These are phyloP conservation scores for Ectropis crepuscularia DNA, from an alignment of 2,888 invertebrate genomes.

Conservation along the genomic window DNA sequence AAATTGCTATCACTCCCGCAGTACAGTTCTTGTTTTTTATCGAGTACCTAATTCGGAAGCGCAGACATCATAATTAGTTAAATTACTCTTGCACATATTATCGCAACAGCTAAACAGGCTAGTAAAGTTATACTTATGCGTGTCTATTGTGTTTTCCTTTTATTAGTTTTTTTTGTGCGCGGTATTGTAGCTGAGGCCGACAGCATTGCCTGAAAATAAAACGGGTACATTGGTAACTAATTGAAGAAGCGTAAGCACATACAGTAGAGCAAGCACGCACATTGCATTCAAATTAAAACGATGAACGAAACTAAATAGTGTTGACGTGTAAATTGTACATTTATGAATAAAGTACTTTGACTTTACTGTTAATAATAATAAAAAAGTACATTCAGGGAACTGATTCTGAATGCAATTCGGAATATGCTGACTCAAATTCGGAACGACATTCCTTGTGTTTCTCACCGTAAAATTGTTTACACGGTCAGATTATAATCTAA, in stretches of 20 bases:
- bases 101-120: constrained; percentile 5
- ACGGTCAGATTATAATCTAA: too few species aligned
- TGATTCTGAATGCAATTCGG: too few species aligned
- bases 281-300: neutral
- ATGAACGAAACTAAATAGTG: too few species aligned
- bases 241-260: constrained; percentile 65
- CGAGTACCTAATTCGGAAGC: neutral
- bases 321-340: too few species aligned
- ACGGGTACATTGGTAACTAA: constrained; percentile 70
- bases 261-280: constrained; percentile 27
- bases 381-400: too few species aligned
- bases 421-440: too few species aligned
- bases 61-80: too few species aligned
- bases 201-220: constrained; percentile 87
- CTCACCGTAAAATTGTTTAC: too few species aligned
- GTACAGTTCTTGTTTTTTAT: neutral
- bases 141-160: constrained; percentile 86
- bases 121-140: constrained; percentile 31
- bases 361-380: too few species aligned
- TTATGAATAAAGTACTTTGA: too few species aligned
- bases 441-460: too few species aligned
- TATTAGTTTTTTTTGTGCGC: constrained; percentile 89
- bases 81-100: constrained; percentile 12
- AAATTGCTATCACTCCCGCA: too few species aligned
- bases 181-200: constrained; percentile 89